phyloP scores from a whole-genome alignment of 2,888 invertebrate genomes.

The Chirona hameri region DNA sequence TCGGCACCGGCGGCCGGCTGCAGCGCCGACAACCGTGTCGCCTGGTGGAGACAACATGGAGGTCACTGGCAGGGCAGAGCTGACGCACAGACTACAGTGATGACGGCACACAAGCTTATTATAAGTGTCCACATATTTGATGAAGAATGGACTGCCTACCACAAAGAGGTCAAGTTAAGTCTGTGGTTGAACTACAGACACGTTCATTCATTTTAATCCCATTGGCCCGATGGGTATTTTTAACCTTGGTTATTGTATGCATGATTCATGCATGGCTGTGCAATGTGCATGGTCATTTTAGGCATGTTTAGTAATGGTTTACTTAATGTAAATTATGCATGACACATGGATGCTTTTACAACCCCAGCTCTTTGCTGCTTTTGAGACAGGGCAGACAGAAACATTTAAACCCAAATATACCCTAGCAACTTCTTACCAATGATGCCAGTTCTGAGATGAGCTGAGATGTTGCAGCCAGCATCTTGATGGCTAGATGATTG shows the following conservation, averaged over 20 bases:
- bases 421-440: background rate
- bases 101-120: background rate
- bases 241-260: too few species aligned
- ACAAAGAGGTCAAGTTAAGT: too few species aligned
- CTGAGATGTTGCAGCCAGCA: background rate
- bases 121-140: background rate
- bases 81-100: background rate
- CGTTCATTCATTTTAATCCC: too few species aligned
- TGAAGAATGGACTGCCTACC: background rate
- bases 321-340: too few species aligned
- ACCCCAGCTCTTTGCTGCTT: too few species aligned
- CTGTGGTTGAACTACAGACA: too few species aligned
- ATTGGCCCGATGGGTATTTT: too few species aligned
- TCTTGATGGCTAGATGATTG: background rate
- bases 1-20: constrained; percentile 2
- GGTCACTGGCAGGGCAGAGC: background rate
- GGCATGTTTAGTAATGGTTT: too few species aligned
- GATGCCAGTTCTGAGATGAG: background rate
- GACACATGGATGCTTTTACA: too few species aligned
- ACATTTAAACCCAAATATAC: background rate
- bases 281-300: too few species aligned
- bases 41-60: background rate
- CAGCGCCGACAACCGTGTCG: background rate
- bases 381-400: too few species aligned
- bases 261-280: too few species aligned